A percentile compares a stretch with the other conserved stretches of the same genome.
These are phyloP conservation scores for Sander lucioperca DNA, from an alignment of 2,113 vertebrate genomes.

Conservation along the genomic window DNA sequence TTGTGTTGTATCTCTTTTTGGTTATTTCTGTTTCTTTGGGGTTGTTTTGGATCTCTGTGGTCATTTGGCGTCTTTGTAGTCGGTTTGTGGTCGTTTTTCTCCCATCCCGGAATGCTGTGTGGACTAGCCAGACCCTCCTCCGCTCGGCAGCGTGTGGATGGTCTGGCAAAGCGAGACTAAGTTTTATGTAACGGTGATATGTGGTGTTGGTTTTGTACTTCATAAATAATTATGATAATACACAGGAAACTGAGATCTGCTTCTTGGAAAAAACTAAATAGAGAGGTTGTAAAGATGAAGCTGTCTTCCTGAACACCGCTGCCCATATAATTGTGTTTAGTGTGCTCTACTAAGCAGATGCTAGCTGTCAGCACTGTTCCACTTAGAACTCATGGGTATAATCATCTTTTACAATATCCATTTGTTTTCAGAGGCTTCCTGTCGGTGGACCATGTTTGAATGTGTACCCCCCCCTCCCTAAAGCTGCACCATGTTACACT, in stretches of 20 bases:
- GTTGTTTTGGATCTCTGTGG: too few relatives aligned
- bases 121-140: too few relatives aligned
- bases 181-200: not conserved
- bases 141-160: too few relatives aligned
- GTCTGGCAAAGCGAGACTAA: too few relatives aligned
- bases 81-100: too few relatives aligned
- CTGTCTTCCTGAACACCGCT: constrained; percentile 7
- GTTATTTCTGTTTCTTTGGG: too few relatives aligned
- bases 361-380: constrained; percentile 21
- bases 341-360: constrained; percentile 17
- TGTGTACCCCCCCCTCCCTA: not conserved
- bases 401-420: constrained; percentile 24
- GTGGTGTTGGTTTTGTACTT: not conserved
- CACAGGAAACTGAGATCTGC: not conserved
- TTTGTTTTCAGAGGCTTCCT: constrained; percentile 13
- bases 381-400: constrained; percentile 34
- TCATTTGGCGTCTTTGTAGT: too few relatives aligned
- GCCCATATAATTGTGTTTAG: constrained; percentile 10
- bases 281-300: not conserved
- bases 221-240: not conserved
- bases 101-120: too few relatives aligned
- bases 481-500: not conserved
- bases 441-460: not conserved
- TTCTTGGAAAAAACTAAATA: not conserved
- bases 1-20: too few relatives aligned